phyloP scores from a whole-genome alignment of 2,888 invertebrate genomes.

The Monoplex corrugatus region DNA sequence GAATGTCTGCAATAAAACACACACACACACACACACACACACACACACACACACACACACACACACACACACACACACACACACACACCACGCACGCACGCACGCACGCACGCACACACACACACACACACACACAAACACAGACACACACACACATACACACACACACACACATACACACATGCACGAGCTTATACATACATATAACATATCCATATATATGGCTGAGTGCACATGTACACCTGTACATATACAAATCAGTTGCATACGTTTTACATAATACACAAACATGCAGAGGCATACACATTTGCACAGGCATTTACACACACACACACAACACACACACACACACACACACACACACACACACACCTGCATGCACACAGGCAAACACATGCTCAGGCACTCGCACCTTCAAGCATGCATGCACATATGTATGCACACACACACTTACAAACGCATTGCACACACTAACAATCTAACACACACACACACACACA shows the following conservation, averaged over 20 bases:
- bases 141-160: background rate
- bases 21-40: background rate
- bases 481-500: background rate
- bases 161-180: background rate
- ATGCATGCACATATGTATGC: no score
- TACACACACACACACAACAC: background rate
- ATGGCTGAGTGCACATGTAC: no score
- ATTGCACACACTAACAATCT: background rate
- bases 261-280: no score
- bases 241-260: no score
- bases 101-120: background rate
- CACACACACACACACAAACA: background rate
- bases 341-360: background rate
- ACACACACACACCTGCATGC: no score
- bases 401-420: no score
- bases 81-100: background rate
- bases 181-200: background rate
- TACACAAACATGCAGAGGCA: background rate
- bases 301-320: background rate
- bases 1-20: slow-evolving; percentile 86
- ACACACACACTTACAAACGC: no score
- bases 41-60: background rate
- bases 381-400: no score
- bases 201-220: no score
- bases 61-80: background rate